phyloP scores from a whole-genome alignment of 2,888 invertebrate genomes.

The Hyles lineata region DNA sequence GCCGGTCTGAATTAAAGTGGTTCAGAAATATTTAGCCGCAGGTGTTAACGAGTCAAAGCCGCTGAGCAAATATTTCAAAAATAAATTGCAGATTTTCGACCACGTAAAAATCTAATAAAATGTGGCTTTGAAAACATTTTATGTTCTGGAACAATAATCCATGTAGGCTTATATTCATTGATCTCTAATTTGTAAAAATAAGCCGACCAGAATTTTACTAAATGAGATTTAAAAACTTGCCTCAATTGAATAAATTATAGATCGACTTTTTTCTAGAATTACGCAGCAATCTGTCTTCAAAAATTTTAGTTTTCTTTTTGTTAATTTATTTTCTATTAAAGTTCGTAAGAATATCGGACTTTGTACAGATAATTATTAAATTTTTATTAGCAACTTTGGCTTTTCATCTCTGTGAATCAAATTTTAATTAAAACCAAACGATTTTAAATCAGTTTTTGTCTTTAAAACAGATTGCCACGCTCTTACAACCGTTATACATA shows the following conservation, averaged over 20 bases:
- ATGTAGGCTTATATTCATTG: not conserved
- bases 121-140: not conserved
- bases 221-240: not conserved
- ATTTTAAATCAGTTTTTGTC: not conserved
- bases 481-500: not conserved
- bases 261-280: not conserved
- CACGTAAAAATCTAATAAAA: not conserved
- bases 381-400: no score
- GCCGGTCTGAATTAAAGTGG: not conserved
- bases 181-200: constrained; percentile 2
- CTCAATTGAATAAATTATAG: constrained; percentile 1
- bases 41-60: not conserved
- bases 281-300: not conserved
- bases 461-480: constrained; percentile 5
- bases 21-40: not conserved
- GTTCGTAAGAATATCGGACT: not conserved
- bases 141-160: no score
- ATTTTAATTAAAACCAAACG: not conserved
- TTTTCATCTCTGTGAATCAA: no score
- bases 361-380: not conserved
- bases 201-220: constrained; percentile 9
- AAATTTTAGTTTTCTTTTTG: not conserved
- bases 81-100: not conserved
- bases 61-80: constrained; percentile 18
- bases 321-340: not conserved